Percentiles rank a stretch among this genome's conserved stretches.
phyloP scores from a whole-genome alignment of 2,113 vertebrate genomes.

The Calidris pugnax region DNA sequence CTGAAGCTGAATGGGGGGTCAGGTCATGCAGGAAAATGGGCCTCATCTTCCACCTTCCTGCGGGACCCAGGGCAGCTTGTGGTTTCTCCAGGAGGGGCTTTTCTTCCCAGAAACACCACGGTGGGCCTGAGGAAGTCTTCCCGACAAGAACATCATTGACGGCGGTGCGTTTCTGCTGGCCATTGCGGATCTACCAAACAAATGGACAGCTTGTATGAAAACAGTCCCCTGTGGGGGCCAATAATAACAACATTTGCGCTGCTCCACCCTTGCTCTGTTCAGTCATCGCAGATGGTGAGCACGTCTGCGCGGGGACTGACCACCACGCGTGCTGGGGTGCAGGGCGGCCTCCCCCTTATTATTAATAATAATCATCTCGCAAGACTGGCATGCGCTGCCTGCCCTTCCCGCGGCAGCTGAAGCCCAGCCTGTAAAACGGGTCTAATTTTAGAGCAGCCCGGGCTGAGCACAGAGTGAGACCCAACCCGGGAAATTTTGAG shows the following conservation, averaged over 20 bases:
- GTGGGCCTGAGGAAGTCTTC: not conserved
- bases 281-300: not conserved
- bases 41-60: not conserved
- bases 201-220: not conserved
- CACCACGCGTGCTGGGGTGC: not conserved
- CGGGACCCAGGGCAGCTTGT: not conserved
- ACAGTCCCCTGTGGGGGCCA: constrained; percentile 3
- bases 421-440: not conserved
- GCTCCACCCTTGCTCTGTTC: not conserved
- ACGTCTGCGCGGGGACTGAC: rapidly evolving
- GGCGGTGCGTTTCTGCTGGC: not conserved
- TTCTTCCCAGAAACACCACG: not conserved
- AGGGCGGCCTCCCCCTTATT: not conserved
- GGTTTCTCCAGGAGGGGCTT: not conserved
- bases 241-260: constrained; percentile 5
- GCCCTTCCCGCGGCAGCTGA: not conserved
- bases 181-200: not conserved
- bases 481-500: constrained; percentile 28
- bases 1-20: not conserved
- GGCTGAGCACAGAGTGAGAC: not conserved
- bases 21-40: not conserved
- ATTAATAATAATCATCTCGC: not conserved
- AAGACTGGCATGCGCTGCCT: not conserved
- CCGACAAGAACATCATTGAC: not conserved
- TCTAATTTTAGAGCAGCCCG: constrained; percentile 39